Base-by-base conservation (phyloP, 2,888 invertebrate species). In the Dasypogon diadema region DNA sequence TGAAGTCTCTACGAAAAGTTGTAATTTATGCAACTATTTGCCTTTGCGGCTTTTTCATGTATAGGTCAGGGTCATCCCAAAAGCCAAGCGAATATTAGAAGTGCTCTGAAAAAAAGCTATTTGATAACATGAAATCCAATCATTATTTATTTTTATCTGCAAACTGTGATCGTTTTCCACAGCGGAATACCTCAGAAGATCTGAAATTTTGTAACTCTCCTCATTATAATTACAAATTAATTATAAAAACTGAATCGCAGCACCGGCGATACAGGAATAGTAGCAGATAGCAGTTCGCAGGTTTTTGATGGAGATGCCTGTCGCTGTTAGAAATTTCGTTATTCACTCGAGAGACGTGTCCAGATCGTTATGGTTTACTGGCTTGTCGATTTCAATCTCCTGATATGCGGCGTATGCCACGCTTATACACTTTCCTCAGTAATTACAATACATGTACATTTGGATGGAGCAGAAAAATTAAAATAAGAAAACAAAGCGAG, bases 191-290 rank as follows among this genome's bases (percentile, higher is more conserved):
- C 42, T 12, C 42, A 42, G 2, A 30, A 30, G 10, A 12, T 42
- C n/a, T 42, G 12, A 42, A 42, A 42, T 42, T 30, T 42, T 42
- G n/a, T 2, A 42, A 42, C 8, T 12, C 12, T 14, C 18, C 51
- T 51, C 51, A 51, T 51, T 51, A 51, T n/a, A 51, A 51, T 51
- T 51, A 51, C 51, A 51, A 51, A 51, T 51, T 51, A 51, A 51
- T 51, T 51, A 3, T 21, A 21, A 51, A 51, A 16, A n/a, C 51
- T 8, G 18, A n/a, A 3, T 6, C 5, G 51, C 18, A 51, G 51
- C 51, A 51, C 18, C 5, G 8, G 30, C 30, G 30, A 30, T 30
- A 30, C 8, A 30, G 6, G 6, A 51, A 51, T 48, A 48, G 4
- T 12, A 30, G 48, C 48, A n/a, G n/a, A 16, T n/a, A n/a, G n/a